Base-by-base conservation (phyloP, 2,888 invertebrate species). In the Volucella zonaria region DNA sequence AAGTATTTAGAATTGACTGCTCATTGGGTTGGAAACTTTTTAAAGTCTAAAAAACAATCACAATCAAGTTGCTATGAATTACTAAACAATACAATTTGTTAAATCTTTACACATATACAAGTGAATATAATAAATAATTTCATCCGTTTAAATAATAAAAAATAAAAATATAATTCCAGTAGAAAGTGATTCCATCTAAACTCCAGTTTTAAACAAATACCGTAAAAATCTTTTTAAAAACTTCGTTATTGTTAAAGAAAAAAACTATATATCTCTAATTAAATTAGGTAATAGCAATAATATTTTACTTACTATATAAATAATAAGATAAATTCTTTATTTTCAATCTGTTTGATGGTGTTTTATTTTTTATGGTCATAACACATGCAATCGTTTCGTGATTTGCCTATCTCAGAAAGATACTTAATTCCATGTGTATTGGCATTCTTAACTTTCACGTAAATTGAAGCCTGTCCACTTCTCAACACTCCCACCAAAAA, bases 1-100 rank as follows among this genome's bases (percentile, higher is more conserved):
- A 95, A 93, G 89, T 95, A 95, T 90, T 90, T 95, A 66, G 93
- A 94, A 88, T 90, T 95, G 31, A 95, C 95, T 1, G 93, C 93
- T 86, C 93, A 93, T 90, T 94, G 94, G 94, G 92, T 94, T 47
- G 92, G 93, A 42, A 93, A 93, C 86, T 93, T 93, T 88, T 87
- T 91, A 45, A 91, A 91, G 85, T 90, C 90, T 10, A 90, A 92
- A 38, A 89, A 89, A 79, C 90, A 90, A 88, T 89, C 91, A 54
- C 90, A 89, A 64, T 82, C 88, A 56, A 90, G 87, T 87, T 92
- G 92, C 88, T 90, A 91, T 87, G 91, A 92, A 88, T 90, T 90
- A 78, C 89, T 91, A 70, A 92, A 92, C 82, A 92, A 91, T 87
- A 92, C 92, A 51, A 91, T 92, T 87, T 92, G 92, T 89, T 92